phyloP scores from a whole-genome alignment of 2,888 invertebrate genomes.

The Erynnis tages region DNA sequence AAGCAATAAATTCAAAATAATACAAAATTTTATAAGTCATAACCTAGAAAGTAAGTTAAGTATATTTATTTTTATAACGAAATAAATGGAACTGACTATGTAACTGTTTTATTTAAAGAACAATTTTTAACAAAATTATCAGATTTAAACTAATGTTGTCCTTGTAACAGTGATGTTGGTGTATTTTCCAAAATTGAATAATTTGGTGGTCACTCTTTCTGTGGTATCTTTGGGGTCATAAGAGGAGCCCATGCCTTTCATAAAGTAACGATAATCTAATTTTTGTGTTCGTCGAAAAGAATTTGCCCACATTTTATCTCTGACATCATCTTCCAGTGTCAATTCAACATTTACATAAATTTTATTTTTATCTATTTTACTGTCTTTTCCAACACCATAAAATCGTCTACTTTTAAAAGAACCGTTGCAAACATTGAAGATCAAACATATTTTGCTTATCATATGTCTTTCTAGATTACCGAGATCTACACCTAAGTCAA shows the following conservation, averaged over 20 bases:
- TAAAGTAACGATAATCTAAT: too few relatives aligned
- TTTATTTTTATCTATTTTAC: slow-evolving; percentile 32
- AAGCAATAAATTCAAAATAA: too few relatives aligned
- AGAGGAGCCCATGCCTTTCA: not conserved
- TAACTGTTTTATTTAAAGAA: slow-evolving; percentile 2
- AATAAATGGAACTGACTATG: slow-evolving; percentile 3
- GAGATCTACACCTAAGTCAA: slow-evolving; percentile 52
- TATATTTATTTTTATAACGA: slow-evolving; percentile 3
- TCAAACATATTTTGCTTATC: slow-evolving; percentile 43
- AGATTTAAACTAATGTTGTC: slow-evolving; percentile 6
- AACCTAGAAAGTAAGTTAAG: too few relatives aligned
- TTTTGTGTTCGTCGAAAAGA: not conserved
- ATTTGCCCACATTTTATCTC: slow-evolving; percentile 16
- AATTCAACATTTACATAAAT: slow-evolving; percentile 38
- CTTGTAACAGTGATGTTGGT: slow-evolving; percentile 25
- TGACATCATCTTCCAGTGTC: slow-evolving; percentile 44
- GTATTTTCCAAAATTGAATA: slow-evolving; percentile 13
- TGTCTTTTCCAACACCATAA: slow-evolving; percentile 25
- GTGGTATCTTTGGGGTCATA: not conserved
- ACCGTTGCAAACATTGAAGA: slow-evolving; percentile 54
- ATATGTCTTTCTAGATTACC: slow-evolving; percentile 44
- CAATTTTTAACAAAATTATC: not conserved
- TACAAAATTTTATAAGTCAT: too few relatives aligned
- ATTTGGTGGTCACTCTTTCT: slow-evolving; percentile 16
- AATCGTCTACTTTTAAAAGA: slow-evolving; percentile 24